phyloP scores from a whole-genome alignment of 2,888 invertebrate genomes.

The Margaritifera margaritifera region DNA sequence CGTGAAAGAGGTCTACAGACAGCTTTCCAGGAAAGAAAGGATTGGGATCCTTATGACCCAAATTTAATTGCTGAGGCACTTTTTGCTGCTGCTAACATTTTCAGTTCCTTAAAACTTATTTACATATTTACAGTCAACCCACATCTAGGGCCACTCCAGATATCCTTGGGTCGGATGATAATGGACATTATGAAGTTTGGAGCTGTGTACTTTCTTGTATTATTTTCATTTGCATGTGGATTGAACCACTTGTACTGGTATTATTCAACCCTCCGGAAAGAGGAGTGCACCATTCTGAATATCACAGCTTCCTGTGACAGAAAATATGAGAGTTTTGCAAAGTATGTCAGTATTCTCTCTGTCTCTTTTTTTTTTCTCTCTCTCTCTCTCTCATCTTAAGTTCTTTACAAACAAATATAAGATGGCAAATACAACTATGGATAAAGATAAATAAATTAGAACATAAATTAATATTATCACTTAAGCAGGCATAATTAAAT shows the following conservation, averaged over 20 bases:
- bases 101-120: slow-evolving; percentile 90
- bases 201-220: slow-evolving; percentile 83
- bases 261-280: slow-evolving; percentile 63
- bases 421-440: too few species aligned
- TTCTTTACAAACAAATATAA: too few species aligned
- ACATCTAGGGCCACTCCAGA: slow-evolving; percentile 92
- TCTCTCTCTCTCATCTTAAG: slow-evolving; percentile 48
- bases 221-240: slow-evolving; percentile 95
- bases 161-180: slow-evolving; percentile 85
- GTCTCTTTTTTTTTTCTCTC: too few species aligned
- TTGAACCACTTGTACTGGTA: slow-evolving; percentile 94
- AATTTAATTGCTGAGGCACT: slow-evolving; percentile 86
- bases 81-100: slow-evolving; percentile 98
- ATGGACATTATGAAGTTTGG: slow-evolving; percentile 93
- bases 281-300: slow-evolving; percentile 48
- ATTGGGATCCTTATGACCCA: slow-evolving; percentile 99
- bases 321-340: slow-evolving; percentile 71
- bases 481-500: too few species aligned
- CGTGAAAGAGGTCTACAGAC: slow-evolving; percentile 32
- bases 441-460: too few species aligned
- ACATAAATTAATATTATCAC: too few species aligned
- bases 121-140: slow-evolving; percentile 95
- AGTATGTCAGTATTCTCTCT: slow-evolving; percentile 55
- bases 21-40: slow-evolving; percentile 78
- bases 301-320: slow-evolving; percentile 68